Evolutionary conservation across 2,797 vertebrate species (phyloP).

Genomic region (Channallabes apus): DNA sequence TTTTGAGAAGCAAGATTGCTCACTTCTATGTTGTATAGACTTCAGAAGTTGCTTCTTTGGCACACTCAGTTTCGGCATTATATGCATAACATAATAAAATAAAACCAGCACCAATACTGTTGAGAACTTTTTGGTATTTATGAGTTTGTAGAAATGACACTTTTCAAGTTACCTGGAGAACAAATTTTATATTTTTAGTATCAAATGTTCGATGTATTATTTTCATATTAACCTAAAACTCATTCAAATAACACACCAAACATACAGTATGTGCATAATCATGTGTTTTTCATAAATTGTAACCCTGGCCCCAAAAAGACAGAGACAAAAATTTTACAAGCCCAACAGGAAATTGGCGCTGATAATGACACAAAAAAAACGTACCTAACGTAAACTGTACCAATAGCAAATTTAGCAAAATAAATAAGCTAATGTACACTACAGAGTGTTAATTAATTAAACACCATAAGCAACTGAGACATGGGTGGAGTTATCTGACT

Average conservation of each 20-base stretch:
- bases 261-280: background rate
- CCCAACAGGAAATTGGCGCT: background rate
- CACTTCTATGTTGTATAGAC: too few relatives aligned
- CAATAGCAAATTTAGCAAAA: background rate
- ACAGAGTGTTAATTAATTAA: background rate
- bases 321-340: background rate
- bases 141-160: too few relatives aligned
- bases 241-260: background rate
- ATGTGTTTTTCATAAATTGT: background rate
- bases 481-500: background rate
- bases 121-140: too few relatives aligned
- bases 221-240: too few relatives aligned
- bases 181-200: too few relatives aligned
- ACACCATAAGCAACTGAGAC: background rate
- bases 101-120: too few relatives aligned
- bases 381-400: background rate
- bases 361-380: background rate
- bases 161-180: too few relatives aligned
- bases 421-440: background rate
- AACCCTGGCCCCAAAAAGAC: background rate
- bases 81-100: too few relatives aligned
- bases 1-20: too few relatives aligned
- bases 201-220: too few relatives aligned
- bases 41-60: too few relatives aligned
- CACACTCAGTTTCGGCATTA: too few relatives aligned